These are phyloP conservation scores for Chaetops frenatus DNA, from an alignment of 2,113 vertebrate genomes.

Conservation along the genomic window DNA sequence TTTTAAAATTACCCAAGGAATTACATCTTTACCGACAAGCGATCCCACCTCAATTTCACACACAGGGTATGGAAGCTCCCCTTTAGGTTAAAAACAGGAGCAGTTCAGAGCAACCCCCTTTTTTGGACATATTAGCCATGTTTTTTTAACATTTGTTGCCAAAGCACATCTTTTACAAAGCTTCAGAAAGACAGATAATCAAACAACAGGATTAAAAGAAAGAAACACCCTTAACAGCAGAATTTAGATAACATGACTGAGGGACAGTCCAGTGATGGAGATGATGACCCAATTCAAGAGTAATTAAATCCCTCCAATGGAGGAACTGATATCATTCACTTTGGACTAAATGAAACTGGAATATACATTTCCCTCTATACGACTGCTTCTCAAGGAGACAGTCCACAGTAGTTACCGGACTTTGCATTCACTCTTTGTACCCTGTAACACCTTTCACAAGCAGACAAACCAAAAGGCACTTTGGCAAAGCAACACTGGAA, in stretches of 20 bases:
- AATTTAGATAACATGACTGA: neutral
- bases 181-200: neutral
- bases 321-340: neutral
- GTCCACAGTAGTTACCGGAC: neutral
- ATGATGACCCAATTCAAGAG: neutral
- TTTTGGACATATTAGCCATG: neutral
- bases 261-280: neutral
- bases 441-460: neutral
- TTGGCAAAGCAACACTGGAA: neutral
- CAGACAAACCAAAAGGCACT: conserved; percentile 34
- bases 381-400: neutral
- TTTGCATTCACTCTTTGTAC: neutral
- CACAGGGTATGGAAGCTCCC: neutral
- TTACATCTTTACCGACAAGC: neutral
- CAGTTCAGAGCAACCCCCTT: neutral
- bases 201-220: neutral
- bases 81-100: neutral
- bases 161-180: neutral
- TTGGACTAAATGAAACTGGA: neutral
- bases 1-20: neutral
- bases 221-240: neutral
- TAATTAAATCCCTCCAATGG: neutral
- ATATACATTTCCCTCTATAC: neutral
- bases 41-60: neutral
- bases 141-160: neutral